Evolutionary conservation across 2,797 vertebrate species (phyloP).

Genomic region (Sebastes melanostomus): DNA sequence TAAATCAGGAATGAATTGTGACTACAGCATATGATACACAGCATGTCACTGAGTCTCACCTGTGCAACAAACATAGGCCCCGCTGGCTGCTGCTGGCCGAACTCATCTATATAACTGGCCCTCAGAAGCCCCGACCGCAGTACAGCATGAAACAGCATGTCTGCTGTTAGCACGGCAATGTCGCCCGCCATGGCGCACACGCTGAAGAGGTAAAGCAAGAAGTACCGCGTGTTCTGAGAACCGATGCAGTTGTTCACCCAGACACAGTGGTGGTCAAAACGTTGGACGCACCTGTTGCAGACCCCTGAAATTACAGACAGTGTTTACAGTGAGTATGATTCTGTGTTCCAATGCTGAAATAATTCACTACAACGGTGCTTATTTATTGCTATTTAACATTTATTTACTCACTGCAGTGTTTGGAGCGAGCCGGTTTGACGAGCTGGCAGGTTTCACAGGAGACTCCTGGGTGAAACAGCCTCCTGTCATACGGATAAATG

Average conservation of each 20-base stretch:
- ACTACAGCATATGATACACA: background rate
- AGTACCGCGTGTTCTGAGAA: slow-evolving; percentile 86
- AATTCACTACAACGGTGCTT: background rate
- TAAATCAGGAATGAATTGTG: background rate
- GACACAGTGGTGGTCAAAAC: slow-evolving; percentile 97
- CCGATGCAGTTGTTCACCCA: slow-evolving; percentile 99
- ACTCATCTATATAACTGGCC: slow-evolving; percentile 83
- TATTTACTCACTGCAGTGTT: slow-evolving; percentile 90
- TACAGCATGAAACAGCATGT: slow-evolving; percentile 84
- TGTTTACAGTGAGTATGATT: background rate
- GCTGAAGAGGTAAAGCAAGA: slow-evolving; percentile 90
- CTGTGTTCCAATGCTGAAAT: background rate
- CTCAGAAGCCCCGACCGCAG: slow-evolving; percentile 79
- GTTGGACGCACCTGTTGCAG: slow-evolving; percentile 89
- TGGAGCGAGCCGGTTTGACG: slow-evolving; percentile 93
- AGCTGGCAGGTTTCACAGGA: slow-evolving; percentile 86
- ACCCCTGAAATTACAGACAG: slow-evolving; percentile 79
- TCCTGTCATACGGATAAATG: slow-evolving; percentile 87
- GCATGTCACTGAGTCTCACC: slow-evolving; percentile 70
- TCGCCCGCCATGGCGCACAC: slow-evolving; percentile 80
- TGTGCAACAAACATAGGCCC: slow-evolving; percentile 86
- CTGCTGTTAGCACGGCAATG: slow-evolving; percentile 76
- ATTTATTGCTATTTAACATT: background rate
- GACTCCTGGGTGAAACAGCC: slow-evolving; percentile 84
- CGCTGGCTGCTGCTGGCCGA: slow-evolving; percentile 79